phyloP scores from a whole-genome alignment of 2,113 vertebrate species.

The Melanotaenia duboulayi region DNA sequence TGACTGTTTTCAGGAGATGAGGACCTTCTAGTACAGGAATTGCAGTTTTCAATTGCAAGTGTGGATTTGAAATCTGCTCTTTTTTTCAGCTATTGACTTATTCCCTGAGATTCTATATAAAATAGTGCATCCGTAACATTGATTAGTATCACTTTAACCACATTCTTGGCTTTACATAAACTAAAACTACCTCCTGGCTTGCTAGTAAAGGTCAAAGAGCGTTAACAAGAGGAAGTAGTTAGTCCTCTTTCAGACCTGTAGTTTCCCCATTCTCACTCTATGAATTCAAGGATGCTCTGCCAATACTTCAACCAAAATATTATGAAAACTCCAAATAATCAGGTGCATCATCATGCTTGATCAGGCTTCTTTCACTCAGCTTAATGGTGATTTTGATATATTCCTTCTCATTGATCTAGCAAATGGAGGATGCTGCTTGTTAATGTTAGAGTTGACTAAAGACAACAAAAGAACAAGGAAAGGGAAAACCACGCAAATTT shows the following conservation, averaged over 20 bases:
- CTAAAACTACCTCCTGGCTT: conserved; percentile 19
- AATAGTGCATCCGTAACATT: conserved; percentile 13
- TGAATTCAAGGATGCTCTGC: neutral
- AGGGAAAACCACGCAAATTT: neutral
- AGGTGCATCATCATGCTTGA: neutral
- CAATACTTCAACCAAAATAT: too few species aligned
- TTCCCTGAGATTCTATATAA: neutral
- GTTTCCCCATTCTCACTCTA: neutral
- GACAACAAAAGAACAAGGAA: neutral
- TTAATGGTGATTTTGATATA: neutral
- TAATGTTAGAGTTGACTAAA: neutral
- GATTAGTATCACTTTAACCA: conserved; percentile 13
- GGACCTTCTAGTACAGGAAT: neutral
- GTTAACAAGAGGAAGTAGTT: conserved; percentile 28
- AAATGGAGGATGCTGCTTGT: neutral
- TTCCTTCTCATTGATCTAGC: neutral
- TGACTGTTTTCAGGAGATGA: neutral
- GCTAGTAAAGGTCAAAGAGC: conserved; percentile 43
- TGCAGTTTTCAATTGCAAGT: neutral
- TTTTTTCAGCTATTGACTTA: neutral
- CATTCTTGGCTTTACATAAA: neutral
- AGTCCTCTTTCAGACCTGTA: conserved; percentile 17
- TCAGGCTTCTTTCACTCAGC: neutral
- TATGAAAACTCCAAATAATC: too few species aligned
- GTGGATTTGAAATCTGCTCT: neutral